Conservation (phyloP, 2,797 vertebrate genomes). For the Scarus forsteni region DNA sequence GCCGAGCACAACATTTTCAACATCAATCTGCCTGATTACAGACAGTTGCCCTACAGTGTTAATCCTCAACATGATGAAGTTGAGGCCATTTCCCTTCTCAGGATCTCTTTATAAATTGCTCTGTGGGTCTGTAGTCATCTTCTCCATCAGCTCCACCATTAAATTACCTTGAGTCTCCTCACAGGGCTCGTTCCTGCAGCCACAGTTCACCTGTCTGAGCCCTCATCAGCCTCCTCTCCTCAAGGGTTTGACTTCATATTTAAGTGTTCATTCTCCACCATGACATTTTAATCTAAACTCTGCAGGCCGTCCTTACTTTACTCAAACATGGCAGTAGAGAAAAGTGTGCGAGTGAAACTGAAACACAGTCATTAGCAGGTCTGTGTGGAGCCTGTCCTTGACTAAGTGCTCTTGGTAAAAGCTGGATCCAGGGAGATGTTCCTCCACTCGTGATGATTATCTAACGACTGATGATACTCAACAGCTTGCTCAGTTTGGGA, state of each 20-base stretch:
- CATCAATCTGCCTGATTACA: too few species aligned
- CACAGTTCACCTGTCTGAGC: constrained; percentile 6
- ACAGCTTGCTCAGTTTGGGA: neutral
- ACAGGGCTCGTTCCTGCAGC: constrained; percentile 1
- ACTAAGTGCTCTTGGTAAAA: neutral
- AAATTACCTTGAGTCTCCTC: neutral
- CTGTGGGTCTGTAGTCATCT: neutral
- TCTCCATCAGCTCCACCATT: neutral
- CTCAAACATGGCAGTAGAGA: too few species aligned
- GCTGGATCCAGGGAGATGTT: neutral
- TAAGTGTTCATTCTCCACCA: neutral
- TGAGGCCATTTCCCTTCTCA: too few species aligned
- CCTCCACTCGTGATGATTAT: neutral
- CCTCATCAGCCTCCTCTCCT: neutral
- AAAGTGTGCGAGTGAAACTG: too few species aligned
- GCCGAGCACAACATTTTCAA: too few species aligned
- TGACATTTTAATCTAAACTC: neutral
- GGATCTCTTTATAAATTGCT: too few species aligned
- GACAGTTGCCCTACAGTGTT: too few species aligned
- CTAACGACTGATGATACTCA: neutral
- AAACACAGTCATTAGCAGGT: neutral
- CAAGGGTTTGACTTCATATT: neutral
- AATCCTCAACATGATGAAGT: too few species aligned
- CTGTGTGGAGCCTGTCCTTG: neutral
- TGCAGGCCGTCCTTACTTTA: neutral